Evolutionary conservation across 2,888 invertebrate genomes (phyloP).

Genomic region (Alcis repandata): DNA sequence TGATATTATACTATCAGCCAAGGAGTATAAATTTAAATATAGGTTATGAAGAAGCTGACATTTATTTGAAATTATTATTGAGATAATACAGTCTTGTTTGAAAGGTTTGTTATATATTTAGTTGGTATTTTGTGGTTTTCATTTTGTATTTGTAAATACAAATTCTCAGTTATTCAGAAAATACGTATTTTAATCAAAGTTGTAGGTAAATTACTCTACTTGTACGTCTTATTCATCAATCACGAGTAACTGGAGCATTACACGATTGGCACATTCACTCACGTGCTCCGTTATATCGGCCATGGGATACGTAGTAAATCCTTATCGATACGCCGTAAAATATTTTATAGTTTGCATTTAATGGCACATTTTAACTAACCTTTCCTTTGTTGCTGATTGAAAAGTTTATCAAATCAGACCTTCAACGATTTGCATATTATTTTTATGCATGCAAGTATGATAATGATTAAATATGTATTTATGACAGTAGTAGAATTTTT

Average conservation of each 20-base stretch:
- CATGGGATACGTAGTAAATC: conserved; percentile 29
- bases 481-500: not conserved
- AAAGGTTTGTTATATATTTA: no score
- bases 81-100: no score
- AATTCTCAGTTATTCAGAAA: no score
- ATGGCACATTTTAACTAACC: conserved; percentile 24
- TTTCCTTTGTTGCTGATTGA: conserved; percentile 20
- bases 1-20: not conserved
- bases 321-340: conserved; percentile 32
- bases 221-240: not conserved
- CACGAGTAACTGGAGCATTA: not conserved
- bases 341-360: conserved; percentile 27
- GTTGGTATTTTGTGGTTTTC: no score
- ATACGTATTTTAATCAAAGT: no score
- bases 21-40: no score
- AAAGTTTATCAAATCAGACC: conserved; percentile 4
- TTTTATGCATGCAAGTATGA: no score
- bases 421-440: not conserved
- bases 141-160: no score
- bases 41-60: no score
- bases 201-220: not conserved
- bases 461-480: not conserved
- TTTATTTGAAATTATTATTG: no score
- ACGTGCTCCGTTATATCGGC: conserved; percentile 23
- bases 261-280: conserved; percentile 26